phyloP scores from a whole-genome alignment of 2,113 vertebrate species.

The Coptodon rendalli region DNA sequence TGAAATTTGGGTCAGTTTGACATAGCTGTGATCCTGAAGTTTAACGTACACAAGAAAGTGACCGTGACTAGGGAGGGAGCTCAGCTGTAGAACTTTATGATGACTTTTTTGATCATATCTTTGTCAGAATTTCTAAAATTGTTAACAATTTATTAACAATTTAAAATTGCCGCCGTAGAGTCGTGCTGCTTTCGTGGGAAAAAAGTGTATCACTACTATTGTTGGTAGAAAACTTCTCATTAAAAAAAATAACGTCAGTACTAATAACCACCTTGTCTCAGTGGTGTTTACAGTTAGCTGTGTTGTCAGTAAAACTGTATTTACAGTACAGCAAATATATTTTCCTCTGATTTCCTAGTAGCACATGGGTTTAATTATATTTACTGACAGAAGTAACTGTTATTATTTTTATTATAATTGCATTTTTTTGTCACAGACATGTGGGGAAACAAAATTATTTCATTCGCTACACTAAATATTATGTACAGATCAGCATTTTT shows the following conservation, averaged over 20 bases:
- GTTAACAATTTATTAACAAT: not conserved
- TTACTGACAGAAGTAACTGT: not conserved
- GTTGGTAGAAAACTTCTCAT: not conserved
- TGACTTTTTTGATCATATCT: not conserved
- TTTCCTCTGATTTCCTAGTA: not conserved
- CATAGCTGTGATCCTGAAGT: not conserved
- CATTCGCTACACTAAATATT: not conserved
- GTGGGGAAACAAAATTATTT: not conserved
- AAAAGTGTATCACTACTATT: not conserved
- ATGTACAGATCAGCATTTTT: not conserved
- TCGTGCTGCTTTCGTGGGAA: not conserved
- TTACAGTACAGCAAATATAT: not conserved
- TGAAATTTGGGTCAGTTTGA: not conserved
- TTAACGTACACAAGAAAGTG: not conserved
- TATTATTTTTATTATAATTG: not conserved
- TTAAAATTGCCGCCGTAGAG: not conserved
- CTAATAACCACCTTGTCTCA: not conserved
- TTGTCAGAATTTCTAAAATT: not conserved
- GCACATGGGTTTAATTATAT: not conserved
- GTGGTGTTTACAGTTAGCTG: not conserved
- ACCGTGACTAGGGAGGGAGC: not conserved
- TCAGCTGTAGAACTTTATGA: not conserved
- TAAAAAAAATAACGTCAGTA: not conserved
- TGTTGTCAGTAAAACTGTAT: not conserved
- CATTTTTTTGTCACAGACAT: not conserved